Evolutionary conservation across 2,888 invertebrate genomes (phyloP).

Genomic region (Dicyrtomina minuta): DNA sequence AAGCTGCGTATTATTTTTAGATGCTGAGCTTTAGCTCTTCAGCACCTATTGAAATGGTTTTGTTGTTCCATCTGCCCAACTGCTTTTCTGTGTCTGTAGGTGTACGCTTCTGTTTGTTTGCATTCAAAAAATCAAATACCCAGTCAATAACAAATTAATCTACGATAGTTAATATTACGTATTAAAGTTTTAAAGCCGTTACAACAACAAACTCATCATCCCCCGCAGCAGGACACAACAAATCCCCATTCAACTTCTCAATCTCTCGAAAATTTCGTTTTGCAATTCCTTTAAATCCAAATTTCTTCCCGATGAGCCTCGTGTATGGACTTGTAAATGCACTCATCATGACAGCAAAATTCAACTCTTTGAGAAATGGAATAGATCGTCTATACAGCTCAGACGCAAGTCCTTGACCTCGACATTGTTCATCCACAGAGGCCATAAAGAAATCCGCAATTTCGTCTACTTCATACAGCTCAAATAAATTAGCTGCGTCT

Average conservation of each 20-base stretch:
- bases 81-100: too few relatives aligned
- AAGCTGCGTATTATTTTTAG: too few relatives aligned
- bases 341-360: slow-evolving; percentile 26
- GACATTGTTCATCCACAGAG: slow-evolving; percentile 20
- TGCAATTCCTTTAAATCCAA: slow-evolving; percentile 31
- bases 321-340: slow-evolving; percentile 36
- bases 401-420: slow-evolving; percentile 29
- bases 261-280: slow-evolving; percentile 1
- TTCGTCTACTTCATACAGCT: slow-evolving; percentile 17
- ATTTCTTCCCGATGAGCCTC: slow-evolving; percentile 7
- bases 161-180: too few relatives aligned
- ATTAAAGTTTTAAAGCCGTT: slow-evolving; percentile 27
- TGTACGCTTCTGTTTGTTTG: too few relatives aligned
- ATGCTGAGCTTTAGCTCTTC: too few relatives aligned
- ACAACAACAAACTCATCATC: slow-evolving; percentile 28
- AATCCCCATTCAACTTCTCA: background rate
- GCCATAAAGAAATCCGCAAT: slow-evolving; percentile 31
- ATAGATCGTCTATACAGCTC: slow-evolving; percentile 31
- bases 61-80: too few relatives aligned
- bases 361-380: slow-evolving; percentile 12
- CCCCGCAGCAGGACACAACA: slow-evolving; percentile 14
- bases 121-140: too few relatives aligned
- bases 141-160: too few relatives aligned
- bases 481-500: slow-evolving; percentile 14
- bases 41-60: too few relatives aligned